phyloP scores from a whole-genome alignment of 2,113 vertebrate species.

The Rhinoderma darwinii region DNA sequence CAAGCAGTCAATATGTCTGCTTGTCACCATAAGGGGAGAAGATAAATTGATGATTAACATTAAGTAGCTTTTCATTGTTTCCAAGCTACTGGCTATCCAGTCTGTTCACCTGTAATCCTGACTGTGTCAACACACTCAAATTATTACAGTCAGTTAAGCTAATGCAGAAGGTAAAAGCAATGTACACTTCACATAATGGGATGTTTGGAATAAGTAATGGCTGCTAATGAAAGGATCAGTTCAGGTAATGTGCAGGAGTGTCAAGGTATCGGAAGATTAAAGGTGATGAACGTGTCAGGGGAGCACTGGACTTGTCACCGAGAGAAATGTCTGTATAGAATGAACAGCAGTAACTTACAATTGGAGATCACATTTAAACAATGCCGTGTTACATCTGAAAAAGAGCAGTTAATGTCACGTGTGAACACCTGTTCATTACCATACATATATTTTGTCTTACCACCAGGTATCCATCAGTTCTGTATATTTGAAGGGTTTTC shows the following conservation, averaged over 20 bases:
- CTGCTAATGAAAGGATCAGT: constrained; percentile 27
- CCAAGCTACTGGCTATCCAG: constrained; percentile 25
- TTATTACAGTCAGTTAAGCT: constrained; percentile 8
- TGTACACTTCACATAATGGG: background rate
- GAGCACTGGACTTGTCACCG: background rate
- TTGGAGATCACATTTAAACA: background rate
- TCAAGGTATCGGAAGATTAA: constrained; percentile 39
- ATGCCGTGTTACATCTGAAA: background rate
- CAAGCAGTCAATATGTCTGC: constrained; percentile 47
- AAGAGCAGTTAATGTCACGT: background rate
- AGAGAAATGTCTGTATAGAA: background rate
- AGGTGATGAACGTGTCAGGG: constrained; percentile 28
- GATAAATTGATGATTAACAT: constrained; percentile 56
- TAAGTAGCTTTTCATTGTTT: constrained; percentile 59
- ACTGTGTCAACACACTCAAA: constrained; percentile 42
- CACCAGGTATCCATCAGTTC: too few species aligned
- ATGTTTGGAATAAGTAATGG: constrained; percentile 43
- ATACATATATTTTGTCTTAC: too few species aligned
- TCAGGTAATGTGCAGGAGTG: constrained; percentile 9
- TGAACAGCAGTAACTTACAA: background rate
- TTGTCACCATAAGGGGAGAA: constrained; percentile 45
- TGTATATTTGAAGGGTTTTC: too few species aligned
- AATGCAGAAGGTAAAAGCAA: background rate
- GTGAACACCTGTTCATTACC: background rate
- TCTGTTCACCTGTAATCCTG: constrained; percentile 58